A percentile compares a stretch with the other conserved stretches of the same genome.
These are phyloP conservation scores for Priocnemis perturbator DNA, from an alignment of 2,888 invertebrate species.

Conservation along the genomic window DNA sequence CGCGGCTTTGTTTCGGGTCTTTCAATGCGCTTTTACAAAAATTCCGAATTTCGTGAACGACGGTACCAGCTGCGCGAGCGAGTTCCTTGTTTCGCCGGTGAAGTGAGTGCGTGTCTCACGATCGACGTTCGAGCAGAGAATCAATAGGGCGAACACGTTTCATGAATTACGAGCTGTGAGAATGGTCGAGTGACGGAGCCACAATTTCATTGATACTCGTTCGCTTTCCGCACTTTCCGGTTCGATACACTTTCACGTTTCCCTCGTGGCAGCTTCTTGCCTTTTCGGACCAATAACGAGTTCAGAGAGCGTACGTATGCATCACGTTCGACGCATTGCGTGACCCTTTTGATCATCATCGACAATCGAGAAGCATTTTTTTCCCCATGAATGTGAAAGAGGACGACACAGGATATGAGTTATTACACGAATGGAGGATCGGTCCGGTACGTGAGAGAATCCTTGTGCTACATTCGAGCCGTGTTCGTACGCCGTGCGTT, in stretches of 20 bases:
- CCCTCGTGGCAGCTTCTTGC: too few relatives aligned
- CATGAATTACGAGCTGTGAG: too few relatives aligned
- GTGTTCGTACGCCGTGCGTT: too few relatives aligned
- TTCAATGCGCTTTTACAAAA: neutral
- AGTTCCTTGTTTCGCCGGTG: neutral
- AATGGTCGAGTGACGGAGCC: too few relatives aligned
- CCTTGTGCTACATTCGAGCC: slow-evolving; percentile 36
- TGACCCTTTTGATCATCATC: slow-evolving; percentile 23
- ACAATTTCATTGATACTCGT: too few relatives aligned
- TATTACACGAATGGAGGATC: slow-evolving; percentile 19
- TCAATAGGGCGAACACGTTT: too few relatives aligned
- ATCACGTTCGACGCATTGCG: slow-evolving; percentile 10
- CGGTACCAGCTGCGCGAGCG: slow-evolving; percentile 20
- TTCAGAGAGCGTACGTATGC: neutral
- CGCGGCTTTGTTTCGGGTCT: slow-evolving; percentile 12
- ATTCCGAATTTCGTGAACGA: slow-evolving; percentile 36
- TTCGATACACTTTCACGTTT: too few relatives aligned
- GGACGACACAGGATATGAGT: slow-evolving; percentile 29
- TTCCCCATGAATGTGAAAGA: slow-evolving; percentile 18
- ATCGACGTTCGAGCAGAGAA: too few relatives aligned
- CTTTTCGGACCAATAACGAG: too few relatives aligned
- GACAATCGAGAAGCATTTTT: slow-evolving; percentile 22
- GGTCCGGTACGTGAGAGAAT: slow-evolving; percentile 30
- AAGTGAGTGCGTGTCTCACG: slow-evolving; percentile 1
- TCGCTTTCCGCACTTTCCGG: too few relatives aligned